phyloP scores from a whole-genome alignment of 1,140 invertebrate genomes.

The Eurosta solidaginis region DNA sequence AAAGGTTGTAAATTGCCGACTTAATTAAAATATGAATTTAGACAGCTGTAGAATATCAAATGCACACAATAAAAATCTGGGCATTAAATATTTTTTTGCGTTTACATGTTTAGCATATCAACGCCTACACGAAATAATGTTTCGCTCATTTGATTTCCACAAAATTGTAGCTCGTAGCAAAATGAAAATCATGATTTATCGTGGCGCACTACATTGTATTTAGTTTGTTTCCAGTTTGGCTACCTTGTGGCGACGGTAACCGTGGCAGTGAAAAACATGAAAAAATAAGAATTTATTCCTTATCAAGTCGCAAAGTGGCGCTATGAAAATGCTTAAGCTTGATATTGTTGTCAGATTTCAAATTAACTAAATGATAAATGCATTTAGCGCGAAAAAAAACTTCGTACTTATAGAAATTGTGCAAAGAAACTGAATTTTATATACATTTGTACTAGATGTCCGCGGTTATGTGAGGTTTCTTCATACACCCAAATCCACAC shows the following conservation, averaged over 20 bases:
- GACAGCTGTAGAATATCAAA: background rate
- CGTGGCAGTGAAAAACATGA: background rate
- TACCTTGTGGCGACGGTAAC: background rate
- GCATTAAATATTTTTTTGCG: no score
- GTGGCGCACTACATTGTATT: background rate
- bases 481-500: no score
- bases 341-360: conserved; percentile 4
- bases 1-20: background rate
- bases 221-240: background rate
- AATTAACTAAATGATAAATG: conserved; percentile 9
- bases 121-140: background rate
- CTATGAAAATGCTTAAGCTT: conserved; percentile 4
- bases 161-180: background rate
- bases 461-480: no score
- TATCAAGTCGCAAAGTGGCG: background rate
- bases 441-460: no score
- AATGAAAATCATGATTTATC: background rate
- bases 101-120: no score
- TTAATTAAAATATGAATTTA: background rate
- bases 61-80: background rate
- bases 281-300: conserved; percentile 9
- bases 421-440: no score
- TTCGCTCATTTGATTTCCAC: background rate
- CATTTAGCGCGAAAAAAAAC: background rate
- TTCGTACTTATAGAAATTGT: no score